A percentile compares a stretch with the other conserved stretches of the same genome.
Evolutionary conservation across 1,140 invertebrate genomes (phyloP).

Genomic region (Rhyacophila brunnea): DNA sequence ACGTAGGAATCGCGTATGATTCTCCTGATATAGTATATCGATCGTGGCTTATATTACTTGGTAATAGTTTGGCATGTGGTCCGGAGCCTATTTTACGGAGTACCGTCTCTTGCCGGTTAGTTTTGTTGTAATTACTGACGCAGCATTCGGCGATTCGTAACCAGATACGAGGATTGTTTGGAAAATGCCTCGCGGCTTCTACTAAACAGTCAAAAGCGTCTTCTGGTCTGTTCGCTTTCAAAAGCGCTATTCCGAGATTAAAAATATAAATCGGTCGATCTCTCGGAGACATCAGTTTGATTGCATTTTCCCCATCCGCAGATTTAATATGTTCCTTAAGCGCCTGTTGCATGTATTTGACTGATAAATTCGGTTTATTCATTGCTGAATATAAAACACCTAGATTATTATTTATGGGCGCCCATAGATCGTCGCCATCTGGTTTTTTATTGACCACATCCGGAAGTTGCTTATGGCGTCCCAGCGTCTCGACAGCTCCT

Average conservation of each 20-base stretch:
- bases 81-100: conserved; percentile 34
- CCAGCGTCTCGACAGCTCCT: conserved; percentile 55
- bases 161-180: conserved; percentile 89
- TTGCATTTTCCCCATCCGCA: conserved; percentile 49
- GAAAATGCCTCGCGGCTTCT: conserved; percentile 82
- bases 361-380: conserved; percentile 82
- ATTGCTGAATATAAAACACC: conserved; percentile 85
- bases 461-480: conserved; percentile 50
- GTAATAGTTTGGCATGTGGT: conserved; percentile 46
- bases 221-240: conserved; percentile 76
- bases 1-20: conserved; percentile 78
- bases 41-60: conserved; percentile 45
- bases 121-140: conserved; percentile 43
- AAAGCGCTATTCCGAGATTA: conserved; percentile 84
- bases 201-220: conserved; percentile 90
- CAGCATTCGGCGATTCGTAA: conserved; percentile 91
- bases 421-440: conserved; percentile 50
- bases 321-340: conserved; percentile 75
- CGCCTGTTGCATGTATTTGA: conserved; percentile 82
- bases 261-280: conserved; percentile 83
- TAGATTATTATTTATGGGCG: conserved; percentile 87
- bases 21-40: conserved; percentile 59
- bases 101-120: conserved; percentile 14
- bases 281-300: conserved; percentile 47
- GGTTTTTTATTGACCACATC: conserved; percentile 30